Evolutionary conservation across 2,797 vertebrate species (phyloP), one percentile per base, ranked within the genome.

Genomic region (Notolepis coatsorum): DNA sequence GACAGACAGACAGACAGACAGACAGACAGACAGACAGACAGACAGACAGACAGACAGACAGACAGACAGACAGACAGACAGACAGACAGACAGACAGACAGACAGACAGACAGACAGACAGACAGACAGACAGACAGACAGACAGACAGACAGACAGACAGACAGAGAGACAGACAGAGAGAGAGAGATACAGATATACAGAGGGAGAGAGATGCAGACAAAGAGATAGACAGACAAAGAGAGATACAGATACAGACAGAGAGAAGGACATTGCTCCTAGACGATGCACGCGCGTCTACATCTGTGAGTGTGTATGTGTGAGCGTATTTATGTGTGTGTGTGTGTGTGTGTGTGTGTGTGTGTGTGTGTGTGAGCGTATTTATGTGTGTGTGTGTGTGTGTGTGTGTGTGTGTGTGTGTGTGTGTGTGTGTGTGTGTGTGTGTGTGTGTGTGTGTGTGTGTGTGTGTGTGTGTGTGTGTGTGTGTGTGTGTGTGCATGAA

Each of bases 21-120:
- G 37, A 45, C 20, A 43, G 39, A 43, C 28, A 52, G 20, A 50
- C 38, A 41, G 38, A 46, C 39, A 61, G 4, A 23, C 46, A 67
- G 28, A 41, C 46, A 31, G 23, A 28, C 10, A 3, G 5, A 4
- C 15, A 51, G 12, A 20, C 17, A 7, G 25, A 39, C 23, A 27
- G 31, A 35, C 31, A 35, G 31, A 10, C 31, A 35, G 31, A 35
- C 31, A 35, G 31, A 35, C 31, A 35, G 31, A 33, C 31, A 33
- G 30, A 31, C 30, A 31, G 30, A 31, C 3, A n/a, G 30, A 31
- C 30, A 31, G 30, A 35, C 35, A 62, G 39, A 47, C 67, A 57
- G 38, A 30, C n/a, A 61, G 38, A 25, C n/a, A 46, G 12, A 27
- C 35, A 46, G 33, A 57, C 4, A 25, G 49, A 12, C 31, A 30